Percentiles rank a stretch among this genome's conserved stretches.
Conservation (phyloP, 2,888 invertebrate species). For the Furcula furcula region DNA sequence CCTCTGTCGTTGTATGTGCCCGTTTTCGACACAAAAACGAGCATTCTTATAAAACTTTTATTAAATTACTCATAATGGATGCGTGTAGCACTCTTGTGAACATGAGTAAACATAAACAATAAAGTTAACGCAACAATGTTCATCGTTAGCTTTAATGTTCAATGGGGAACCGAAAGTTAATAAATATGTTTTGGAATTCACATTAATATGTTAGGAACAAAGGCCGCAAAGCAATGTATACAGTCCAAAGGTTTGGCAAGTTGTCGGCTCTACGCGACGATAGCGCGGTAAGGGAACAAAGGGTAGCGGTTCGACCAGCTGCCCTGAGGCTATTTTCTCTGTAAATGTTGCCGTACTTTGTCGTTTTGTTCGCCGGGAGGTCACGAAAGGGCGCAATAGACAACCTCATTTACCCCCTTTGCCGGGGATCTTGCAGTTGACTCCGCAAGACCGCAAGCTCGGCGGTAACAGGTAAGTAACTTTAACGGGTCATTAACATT, state of each 20-base stretch:
- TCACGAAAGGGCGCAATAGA: slow-evolving; percentile 60
- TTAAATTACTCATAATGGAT: slow-evolving; percentile 20
- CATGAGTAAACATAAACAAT: slow-evolving; percentile 16
- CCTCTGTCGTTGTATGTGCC: slow-evolving; percentile 17
- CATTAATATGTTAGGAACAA: slow-evolving; percentile 43
- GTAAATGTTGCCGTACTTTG: slow-evolving; percentile 67
- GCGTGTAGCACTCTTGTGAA: slow-evolving; percentile 3
- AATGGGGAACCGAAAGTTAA: slow-evolving; percentile 26
- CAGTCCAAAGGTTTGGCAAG: slow-evolving; percentile 42
- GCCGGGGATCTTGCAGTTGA: slow-evolving; percentile 52
- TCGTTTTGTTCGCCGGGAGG: slow-evolving; percentile 60
- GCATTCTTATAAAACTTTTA: slow-evolving; percentile 32
- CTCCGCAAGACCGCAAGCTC: slow-evolving; percentile 57
- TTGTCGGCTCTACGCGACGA: slow-evolving; percentile 40
- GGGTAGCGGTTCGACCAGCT: slow-evolving; percentile 55
- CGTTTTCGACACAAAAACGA: slow-evolving; percentile 19
- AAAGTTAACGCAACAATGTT: slow-evolving; percentile 14
- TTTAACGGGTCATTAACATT: slow-evolving; percentile 69
- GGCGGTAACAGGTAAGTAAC: slow-evolving; percentile 54
- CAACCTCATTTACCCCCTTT: slow-evolving; percentile 63
- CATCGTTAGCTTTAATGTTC: slow-evolving; percentile 17
- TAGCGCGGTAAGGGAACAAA: slow-evolving; percentile 65
- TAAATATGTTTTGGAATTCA: slow-evolving; percentile 46
- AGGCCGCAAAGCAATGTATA: slow-evolving; percentile 37
- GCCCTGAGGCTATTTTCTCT: slow-evolving; percentile 70